phyloP scores from a whole-genome alignment of 2,113 vertebrate species.

The Prinia subflava region DNA sequence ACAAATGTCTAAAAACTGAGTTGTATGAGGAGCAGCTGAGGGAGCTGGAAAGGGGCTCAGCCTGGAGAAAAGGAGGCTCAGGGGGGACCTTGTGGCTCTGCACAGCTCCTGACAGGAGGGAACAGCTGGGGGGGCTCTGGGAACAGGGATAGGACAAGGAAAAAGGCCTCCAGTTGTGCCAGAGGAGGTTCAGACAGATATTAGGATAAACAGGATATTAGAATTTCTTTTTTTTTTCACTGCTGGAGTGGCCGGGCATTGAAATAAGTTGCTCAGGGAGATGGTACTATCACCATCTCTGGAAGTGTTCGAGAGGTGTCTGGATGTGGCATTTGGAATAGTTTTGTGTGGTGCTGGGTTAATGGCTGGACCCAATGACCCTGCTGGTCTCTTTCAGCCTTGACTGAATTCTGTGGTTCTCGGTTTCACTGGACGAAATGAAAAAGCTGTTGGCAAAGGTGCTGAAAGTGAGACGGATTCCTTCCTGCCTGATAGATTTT shows the following conservation, averaged over 20 bases:
- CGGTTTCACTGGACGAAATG: neutral
- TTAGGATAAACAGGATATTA: neutral
- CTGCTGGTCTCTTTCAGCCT: neutral
- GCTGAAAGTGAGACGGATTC: neutral
- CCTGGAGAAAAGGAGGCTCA: neutral
- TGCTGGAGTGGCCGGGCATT: neutral
- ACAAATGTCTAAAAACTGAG: neutral
- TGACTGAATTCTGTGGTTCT: neutral
- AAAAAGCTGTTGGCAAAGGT: neutral
- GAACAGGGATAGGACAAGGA: neutral
- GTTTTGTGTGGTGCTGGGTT: neutral
- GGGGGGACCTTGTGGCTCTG: neutral
- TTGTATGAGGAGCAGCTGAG: accelerated
- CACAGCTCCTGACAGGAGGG: neutral
- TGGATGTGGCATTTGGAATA: neutral
- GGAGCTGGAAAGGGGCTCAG: neutral
- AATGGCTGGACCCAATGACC: neutral
- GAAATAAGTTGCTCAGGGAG: neutral
- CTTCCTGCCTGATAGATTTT: neutral
- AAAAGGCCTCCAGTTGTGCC: neutral
- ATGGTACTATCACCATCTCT: neutral
- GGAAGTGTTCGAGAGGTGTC: accelerated
- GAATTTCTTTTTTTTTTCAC: neutral
- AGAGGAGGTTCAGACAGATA: neutral
- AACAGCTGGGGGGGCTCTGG: accelerated